Percentiles rank a stretch among this genome's conserved stretches.
Conservation (phyloP, 2,888 invertebrate species). For the Tinea pellionella region DNA sequence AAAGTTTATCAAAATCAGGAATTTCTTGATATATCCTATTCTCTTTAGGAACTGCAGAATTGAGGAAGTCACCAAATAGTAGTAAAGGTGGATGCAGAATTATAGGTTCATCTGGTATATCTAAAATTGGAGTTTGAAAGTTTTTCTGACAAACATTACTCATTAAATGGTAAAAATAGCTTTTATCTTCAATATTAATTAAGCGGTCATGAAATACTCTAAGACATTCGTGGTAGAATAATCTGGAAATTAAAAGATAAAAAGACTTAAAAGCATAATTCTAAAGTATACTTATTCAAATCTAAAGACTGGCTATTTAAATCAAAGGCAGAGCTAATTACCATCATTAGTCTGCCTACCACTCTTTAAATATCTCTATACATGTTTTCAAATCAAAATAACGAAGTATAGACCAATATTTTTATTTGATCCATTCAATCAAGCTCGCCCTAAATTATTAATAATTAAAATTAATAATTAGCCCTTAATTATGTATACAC, state of each 20-base stretch:
- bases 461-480: too few species aligned
- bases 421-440: too few species aligned
- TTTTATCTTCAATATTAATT: constrained; percentile 83
- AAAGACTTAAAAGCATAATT: too few species aligned
- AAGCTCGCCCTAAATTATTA: too few species aligned
- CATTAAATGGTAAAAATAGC: constrained; percentile 81
- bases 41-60: constrained; percentile 76
- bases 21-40: constrained; percentile 87
- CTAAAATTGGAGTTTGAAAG: constrained; percentile 71
- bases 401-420: too few species aligned
- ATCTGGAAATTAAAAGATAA: constrained; percentile 61
- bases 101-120: constrained; percentile 69
- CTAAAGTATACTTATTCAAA: too few species aligned
- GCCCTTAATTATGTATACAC: too few species aligned
- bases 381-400: too few species aligned
- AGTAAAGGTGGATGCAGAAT: constrained; percentile 74
- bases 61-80: constrained; percentile 88
- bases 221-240: constrained; percentile 93
- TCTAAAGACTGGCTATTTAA: too few species aligned
- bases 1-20: constrained; percentile 76
- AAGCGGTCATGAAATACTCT: constrained; percentile 93
- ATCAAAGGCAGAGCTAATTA: too few species aligned
- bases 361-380: too few species aligned
- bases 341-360: too few species aligned
- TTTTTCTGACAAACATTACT: constrained; percentile 72